A percentile compares a stretch with the other conserved stretches of the same genome.
phyloP scores from a whole-genome alignment of 2,888 invertebrate genomes.

The Phorcus lineatus region DNA sequence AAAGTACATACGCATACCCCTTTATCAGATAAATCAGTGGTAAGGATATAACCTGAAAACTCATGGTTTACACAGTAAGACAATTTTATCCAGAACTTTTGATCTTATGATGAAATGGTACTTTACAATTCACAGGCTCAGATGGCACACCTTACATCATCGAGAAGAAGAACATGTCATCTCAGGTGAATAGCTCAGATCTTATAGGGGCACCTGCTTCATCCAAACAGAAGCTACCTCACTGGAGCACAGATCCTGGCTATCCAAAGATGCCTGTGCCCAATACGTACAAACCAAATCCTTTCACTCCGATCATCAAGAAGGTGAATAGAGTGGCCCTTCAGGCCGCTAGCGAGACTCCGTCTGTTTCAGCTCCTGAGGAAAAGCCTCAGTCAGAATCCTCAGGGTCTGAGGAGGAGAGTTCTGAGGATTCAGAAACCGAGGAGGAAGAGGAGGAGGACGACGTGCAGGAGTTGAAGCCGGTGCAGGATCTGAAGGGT shows the following conservation, averaged over 20 bases:
- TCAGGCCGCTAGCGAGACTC: background rate
- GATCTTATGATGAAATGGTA: too few relatives aligned
- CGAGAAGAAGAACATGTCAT: background rate
- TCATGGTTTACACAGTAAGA: too few relatives aligned
- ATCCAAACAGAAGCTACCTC: background rate
- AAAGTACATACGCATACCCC: too few relatives aligned
- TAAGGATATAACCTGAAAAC: too few relatives aligned
- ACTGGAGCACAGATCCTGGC: background rate
- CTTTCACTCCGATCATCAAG: background rate
- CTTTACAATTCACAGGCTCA: too few relatives aligned
- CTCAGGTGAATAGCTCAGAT: background rate
- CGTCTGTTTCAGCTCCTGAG: background rate
- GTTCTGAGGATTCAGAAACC: background rate
- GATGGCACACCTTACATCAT: background rate
- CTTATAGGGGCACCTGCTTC: background rate
- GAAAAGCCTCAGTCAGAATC: background rate
- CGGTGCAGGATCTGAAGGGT: background rate
- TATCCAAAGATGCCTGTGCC: background rate
- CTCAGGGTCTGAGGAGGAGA: slow-evolving; percentile 6
- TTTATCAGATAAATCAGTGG: too few relatives aligned
- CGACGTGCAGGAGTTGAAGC: background rate
- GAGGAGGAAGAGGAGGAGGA: background rate
- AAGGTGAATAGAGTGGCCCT: background rate
- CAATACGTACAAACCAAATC: background rate
- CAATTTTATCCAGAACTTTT: too few relatives aligned